Evolutionary conservation across 2,888 invertebrate genomes (phyloP).

Genomic region (Sphaerophoria taeniata): DNA sequence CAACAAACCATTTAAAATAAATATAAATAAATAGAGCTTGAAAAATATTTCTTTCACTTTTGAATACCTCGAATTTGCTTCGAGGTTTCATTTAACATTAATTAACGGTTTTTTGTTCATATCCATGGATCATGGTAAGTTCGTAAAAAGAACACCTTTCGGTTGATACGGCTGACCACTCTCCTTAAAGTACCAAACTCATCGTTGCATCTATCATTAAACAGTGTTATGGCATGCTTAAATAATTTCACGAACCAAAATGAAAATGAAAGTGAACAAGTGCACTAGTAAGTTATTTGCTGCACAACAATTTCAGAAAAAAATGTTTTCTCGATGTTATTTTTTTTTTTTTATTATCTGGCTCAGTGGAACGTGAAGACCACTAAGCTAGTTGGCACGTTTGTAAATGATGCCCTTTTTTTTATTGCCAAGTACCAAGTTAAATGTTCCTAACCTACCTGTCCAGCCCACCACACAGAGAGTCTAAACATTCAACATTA

Average conservation of each 20-base stretch:
- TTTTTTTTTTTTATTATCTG: constrained; percentile 50
- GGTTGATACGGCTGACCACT: constrained; percentile 34
- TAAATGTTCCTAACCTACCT: constrained; percentile 36
- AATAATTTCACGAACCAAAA: constrained; percentile 35
- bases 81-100: not conserved
- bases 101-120: not conserved
- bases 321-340: constrained; percentile 9
- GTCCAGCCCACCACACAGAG: not conserved
- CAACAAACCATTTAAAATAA: constrained; percentile 14
- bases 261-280: constrained; percentile 67
- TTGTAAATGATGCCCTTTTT: not conserved
- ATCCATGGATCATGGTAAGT: not conserved
- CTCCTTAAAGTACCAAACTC: not conserved
- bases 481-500: constrained; percentile 32
- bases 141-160: constrained; percentile 15
- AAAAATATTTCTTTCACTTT: not conserved
- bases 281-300: constrained; percentile 38
- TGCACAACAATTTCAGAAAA: constrained; percentile 15
- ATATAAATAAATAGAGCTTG: constrained; percentile 45
- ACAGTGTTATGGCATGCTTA: constrained; percentile 9
- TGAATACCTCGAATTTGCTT: not conserved
- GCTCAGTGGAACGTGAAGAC: constrained; percentile 64
- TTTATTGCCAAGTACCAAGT: constrained; percentile 6
- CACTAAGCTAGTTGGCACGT: constrained; percentile 28
- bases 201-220: constrained; percentile 42